Base-by-base conservation (phyloP, 2,888 invertebrate genomes). In the Plebejus melissa region DNA sequence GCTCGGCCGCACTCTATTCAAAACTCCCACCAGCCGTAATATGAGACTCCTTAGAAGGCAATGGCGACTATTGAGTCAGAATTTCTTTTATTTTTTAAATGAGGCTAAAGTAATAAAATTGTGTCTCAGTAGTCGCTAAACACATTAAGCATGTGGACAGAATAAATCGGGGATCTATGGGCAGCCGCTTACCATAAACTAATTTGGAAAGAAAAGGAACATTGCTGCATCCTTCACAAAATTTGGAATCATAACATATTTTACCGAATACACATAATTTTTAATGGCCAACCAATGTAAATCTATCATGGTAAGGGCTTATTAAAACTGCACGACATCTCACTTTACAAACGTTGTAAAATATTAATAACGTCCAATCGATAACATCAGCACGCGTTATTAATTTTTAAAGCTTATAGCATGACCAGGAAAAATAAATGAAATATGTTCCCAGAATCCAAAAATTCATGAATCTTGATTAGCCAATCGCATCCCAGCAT, bases 1-100 rank as follows among this genome's bases (percentile, higher is more conserved):
- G 54, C 82, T 84, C 88, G 86, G 86, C 87, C 88, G 86, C 87
- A 85, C 88, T 86, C 87, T 76, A 80, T 60, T 79, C 72, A 78
- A 74, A 79, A 74, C 58, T 71, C 77, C 80, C 80, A 82, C 80
- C 79, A 81, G 82, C 85, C 81, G 82, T 79, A 80, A 81, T 79
- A 82, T 80, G 79, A 81, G 79, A 75, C 75, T 75, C 75, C 80
- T 79, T 41, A 76, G 76, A 72, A 54, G 50, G 72, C 72, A 72
- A 46, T 57, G 74, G 60, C 76, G 78, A 79, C 79, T 81, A 78
- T 80, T 77, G 77, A 79, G 79, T 77, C 79, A 78, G 28, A 50
- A 50, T 72, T 72, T 72, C 4, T 6, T 54, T 54, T 54, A 13
- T 50, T 11, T 54, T 46, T 1, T 3, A 36, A 50, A 72, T 72